A percentile compares a stretch with the other conserved stretches of the same genome.
Evolutionary conservation across 53 echinoderm and acorn worm species (phyloP).

Genomic region (Holothuria scabra): DNA sequence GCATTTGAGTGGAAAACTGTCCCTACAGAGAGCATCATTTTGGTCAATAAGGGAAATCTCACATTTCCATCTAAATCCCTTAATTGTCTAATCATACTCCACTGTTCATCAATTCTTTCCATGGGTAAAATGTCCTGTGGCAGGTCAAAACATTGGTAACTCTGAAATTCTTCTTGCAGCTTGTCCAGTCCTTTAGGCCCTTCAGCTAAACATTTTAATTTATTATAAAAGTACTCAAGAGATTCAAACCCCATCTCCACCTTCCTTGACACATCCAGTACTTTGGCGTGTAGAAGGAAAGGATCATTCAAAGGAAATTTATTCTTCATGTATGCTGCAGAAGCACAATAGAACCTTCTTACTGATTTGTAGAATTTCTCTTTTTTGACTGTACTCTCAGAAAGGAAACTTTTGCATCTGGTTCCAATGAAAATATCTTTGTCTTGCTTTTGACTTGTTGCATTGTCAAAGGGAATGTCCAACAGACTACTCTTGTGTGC

Average conservation of each 20-base stretch:
- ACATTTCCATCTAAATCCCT: constrained; percentile 24
- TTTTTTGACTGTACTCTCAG: constrained; percentile 3
- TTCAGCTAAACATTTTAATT: constrained; percentile 48
- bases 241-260: constrained; percentile 39
- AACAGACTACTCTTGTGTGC: constrained; percentile 26
- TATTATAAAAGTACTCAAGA: constrained; percentile 51
- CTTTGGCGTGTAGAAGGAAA: constrained; percentile 54
- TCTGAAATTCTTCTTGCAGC: constrained; percentile 57
- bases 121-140: constrained; percentile 43
- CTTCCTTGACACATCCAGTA: constrained; percentile 44
- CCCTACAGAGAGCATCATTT: constrained; percentile 51
- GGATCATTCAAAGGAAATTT: constrained; percentile 60
- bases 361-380: constrained; percentile 45
- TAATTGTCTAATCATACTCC: no score
- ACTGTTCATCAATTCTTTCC: no score
- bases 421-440: constrained; percentile 56
- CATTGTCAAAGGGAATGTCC: constrained; percentile 51
- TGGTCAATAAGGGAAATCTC: constrained; percentile 46
- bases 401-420: constrained; percentile 49
- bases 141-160: constrained; percentile 51
- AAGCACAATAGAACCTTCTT: constrained; percentile 38
- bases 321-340: constrained; percentile 49
- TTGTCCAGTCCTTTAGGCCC: constrained; percentile 36
- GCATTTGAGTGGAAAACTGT: constrained; percentile 63
- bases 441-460: constrained; percentile 47